These are phyloP conservation scores for Aphis craccivora DNA, from an alignment of 1,140 invertebrate genomes.

Conservation along the genomic window DNA sequence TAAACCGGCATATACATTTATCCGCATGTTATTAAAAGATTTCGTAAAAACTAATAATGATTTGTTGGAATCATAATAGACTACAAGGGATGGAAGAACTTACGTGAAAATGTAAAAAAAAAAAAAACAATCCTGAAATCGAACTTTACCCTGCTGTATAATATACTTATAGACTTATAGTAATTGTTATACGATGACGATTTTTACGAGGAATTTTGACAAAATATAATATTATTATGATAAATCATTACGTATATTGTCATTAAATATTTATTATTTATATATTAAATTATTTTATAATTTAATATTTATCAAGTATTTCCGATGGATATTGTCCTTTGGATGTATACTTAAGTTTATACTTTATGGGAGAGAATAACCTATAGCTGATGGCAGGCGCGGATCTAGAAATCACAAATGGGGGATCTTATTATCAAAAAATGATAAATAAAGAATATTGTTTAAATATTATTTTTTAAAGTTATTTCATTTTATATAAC, in stretches of 20 bases:
- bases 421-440: too few species aligned
- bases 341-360: background rate
- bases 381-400: too few species aligned
- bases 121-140: background rate
- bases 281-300: too few species aligned
- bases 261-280: too few species aligned
- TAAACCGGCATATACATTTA: background rate
- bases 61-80: background rate
- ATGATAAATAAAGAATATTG: too few species aligned
- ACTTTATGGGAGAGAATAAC: background rate
- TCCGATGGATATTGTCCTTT: background rate
- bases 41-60: background rate
- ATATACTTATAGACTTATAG: background rate
- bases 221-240: background rate
- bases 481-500: too few species aligned
- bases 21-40: background rate
- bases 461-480: too few species aligned
- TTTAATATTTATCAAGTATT: too few species aligned
- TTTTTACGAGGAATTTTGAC: background rate
- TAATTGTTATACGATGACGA: background rate
- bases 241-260: background rate
- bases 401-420: too few species aligned
- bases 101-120: background rate
- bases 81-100: background rate
- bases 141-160: background rate